These are phyloP conservation scores for Pelochelys cantorii DNA, from an alignment of 2,797 vertebrate species.

Conservation along the genomic window DNA sequence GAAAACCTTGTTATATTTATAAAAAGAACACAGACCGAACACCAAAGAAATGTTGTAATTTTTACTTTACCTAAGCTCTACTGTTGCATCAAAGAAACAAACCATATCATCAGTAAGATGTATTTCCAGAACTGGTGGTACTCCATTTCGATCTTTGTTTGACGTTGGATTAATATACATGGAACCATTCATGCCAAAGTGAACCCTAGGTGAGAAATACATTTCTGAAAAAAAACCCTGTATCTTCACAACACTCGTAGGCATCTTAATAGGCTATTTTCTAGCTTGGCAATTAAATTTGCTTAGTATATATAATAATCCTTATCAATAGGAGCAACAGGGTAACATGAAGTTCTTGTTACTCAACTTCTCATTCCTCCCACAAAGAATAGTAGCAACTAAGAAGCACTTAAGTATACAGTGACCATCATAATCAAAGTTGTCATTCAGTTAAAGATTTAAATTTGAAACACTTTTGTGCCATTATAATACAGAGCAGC, in stretches of 20 bases:
- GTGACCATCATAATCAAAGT: background rate
- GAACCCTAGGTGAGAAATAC: conserved; percentile 84
- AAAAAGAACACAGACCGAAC: background rate
- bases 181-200: conserved; percentile 97
- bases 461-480: background rate
- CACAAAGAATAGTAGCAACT: background rate
- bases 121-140: conserved; percentile 83
- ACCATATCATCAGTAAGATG: conserved; percentile 87
- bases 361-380: background rate
- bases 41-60: background rate
- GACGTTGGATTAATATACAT: conserved; percentile 86
- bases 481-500: background rate
- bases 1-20: background rate
- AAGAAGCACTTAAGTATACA: background rate
- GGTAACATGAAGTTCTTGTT: background rate
- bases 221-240: conserved; percentile 1
- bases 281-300: background rate
- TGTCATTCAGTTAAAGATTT: background rate
- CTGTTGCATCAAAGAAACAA: conserved; percentile 90
- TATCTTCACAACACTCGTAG: background rate
- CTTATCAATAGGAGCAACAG: background rate
- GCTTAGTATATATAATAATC: background rate
- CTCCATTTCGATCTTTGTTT: conserved; percentile 74
- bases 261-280: background rate
- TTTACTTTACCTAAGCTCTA: conserved; percentile 88